Percentiles rank a stretch among this genome's conserved stretches.
Conservation (phyloP, 2,888 invertebrate species). For the Cybosia mesomella region DNA sequence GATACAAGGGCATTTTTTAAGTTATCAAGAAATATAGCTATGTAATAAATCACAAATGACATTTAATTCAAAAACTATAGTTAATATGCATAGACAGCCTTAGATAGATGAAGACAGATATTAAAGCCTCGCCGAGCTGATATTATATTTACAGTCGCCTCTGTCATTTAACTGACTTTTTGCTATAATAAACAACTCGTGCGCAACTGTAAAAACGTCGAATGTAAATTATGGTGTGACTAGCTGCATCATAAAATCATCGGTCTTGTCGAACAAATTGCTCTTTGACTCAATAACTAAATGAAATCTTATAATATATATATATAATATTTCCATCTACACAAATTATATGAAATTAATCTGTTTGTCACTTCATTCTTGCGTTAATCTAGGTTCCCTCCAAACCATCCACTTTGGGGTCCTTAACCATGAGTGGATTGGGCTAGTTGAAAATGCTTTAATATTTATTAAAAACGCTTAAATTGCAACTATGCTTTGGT, state of each 20-base stretch:
- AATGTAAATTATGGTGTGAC: constrained; percentile 51
- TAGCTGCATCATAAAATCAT: constrained; percentile 41
- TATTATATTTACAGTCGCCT: constrained; percentile 53
- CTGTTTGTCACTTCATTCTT: neutral
- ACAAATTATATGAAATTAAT: neutral
- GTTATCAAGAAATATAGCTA: neutral
- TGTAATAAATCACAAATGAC: constrained; percentile 33
- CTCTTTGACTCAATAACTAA: constrained; percentile 20
- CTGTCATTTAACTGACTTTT: constrained; percentile 58
- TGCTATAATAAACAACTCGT: constrained; percentile 61
- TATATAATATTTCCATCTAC: neutral
- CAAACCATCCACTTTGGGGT: neutral
- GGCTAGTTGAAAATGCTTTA: no score
- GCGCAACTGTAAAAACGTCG: constrained; percentile 58
- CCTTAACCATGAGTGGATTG: no score
- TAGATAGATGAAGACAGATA: constrained; percentile 57
- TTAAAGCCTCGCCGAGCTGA: constrained; percentile 50
- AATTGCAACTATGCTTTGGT: no score
- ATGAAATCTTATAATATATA: neutral
- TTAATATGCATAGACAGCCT: neutral
- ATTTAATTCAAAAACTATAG: constrained; percentile 42
- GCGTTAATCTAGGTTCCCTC: neutral
- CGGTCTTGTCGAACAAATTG: constrained; percentile 49
- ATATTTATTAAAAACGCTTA: no score
- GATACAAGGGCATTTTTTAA: neutral